phyloP scores from a whole-genome alignment of 2,797 vertebrate species.

The Peromyscus aztecus region DNA sequence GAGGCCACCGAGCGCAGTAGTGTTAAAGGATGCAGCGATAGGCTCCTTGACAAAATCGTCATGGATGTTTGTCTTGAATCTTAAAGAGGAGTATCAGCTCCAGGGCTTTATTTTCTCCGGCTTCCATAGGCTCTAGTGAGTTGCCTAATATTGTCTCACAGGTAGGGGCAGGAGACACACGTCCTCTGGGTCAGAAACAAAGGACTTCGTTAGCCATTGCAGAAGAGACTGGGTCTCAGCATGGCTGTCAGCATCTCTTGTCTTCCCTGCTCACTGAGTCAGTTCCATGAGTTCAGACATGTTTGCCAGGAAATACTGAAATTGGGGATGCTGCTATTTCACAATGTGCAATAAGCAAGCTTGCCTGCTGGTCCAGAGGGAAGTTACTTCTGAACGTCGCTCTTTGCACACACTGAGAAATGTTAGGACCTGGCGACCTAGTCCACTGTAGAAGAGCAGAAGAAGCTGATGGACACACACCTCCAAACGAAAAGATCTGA shows the following conservation, averaged over 20 bases:
- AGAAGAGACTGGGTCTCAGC: neutral
- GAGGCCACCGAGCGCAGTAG: neutral
- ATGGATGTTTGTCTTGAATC: neutral
- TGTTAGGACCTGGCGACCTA: neutral
- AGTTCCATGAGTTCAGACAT: neutral
- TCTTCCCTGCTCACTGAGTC: neutral
- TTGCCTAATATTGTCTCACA: neutral
- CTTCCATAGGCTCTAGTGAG: neutral
- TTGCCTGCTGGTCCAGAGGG: neutral
- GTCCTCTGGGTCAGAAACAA: conserved; percentile 17
- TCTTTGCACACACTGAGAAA: conserved; percentile 4
- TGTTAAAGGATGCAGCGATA: neutral
- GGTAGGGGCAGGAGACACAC: neutral
- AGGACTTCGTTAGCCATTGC: neutral
- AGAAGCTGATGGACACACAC: neutral
- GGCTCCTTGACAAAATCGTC: neutral
- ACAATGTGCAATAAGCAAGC: neutral
- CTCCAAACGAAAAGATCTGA: neutral
- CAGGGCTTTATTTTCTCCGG: neutral
- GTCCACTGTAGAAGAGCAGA: neutral
- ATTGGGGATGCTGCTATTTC: neutral
- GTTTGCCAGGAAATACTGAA: neutral
- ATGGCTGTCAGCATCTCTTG: neutral
- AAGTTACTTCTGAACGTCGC: neutral
- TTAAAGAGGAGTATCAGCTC: neutral